Conservation (phyloP, 1,140 invertebrate species). For the Papilio dardanus region DNA sequence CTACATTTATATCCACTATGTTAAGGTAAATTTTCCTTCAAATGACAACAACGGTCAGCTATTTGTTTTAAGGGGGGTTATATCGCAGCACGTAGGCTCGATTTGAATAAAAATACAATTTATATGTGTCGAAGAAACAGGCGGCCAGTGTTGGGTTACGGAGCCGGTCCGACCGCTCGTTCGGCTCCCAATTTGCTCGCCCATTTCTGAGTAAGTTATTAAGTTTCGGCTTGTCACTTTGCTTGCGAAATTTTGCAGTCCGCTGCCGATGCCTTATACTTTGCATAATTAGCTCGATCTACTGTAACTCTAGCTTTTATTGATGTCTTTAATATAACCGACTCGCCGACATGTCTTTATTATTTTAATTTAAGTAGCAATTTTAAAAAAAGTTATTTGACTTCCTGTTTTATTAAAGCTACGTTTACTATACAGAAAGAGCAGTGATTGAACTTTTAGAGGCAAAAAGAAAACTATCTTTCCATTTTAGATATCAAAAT, state of each 20-base stretch:
- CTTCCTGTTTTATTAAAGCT: neutral
- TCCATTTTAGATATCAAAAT: neutral
- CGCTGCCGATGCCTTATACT: slow-evolving; percentile 55
- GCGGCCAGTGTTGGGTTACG: slow-evolving; percentile 75
- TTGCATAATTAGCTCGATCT: slow-evolving; percentile 43
- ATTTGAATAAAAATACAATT: slow-evolving; percentile 82
- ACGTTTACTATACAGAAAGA: neutral
- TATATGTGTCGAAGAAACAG: slow-evolving; percentile 77
- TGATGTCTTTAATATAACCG: slow-evolving; percentile 10
- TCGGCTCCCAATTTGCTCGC: slow-evolving; percentile 77
- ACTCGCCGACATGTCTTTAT: slow-evolving; percentile 20
- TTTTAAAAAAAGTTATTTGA: neutral
- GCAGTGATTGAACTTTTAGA: neutral
- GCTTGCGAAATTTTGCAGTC: slow-evolving; percentile 78
- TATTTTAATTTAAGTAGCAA: slow-evolving; percentile 8
- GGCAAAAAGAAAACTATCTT: neutral
- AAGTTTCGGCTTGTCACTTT: slow-evolving; percentile 80
- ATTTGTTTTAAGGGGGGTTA: slow-evolving; percentile 78
- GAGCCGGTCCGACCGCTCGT: slow-evolving; percentile 69
- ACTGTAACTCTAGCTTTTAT: slow-evolving; percentile 33
- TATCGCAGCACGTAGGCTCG: slow-evolving; percentile 76
- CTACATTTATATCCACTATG: slow-evolving; percentile 48
- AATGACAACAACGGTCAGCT: slow-evolving; percentile 57
- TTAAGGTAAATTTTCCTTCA: slow-evolving; percentile 59
- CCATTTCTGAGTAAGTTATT: slow-evolving; percentile 82